A percentile compares a stretch with the other conserved stretches of the same genome.
Conservation (phyloP, 2,113 vertebrate genomes). For the Dicrurus megarhynchus region DNA sequence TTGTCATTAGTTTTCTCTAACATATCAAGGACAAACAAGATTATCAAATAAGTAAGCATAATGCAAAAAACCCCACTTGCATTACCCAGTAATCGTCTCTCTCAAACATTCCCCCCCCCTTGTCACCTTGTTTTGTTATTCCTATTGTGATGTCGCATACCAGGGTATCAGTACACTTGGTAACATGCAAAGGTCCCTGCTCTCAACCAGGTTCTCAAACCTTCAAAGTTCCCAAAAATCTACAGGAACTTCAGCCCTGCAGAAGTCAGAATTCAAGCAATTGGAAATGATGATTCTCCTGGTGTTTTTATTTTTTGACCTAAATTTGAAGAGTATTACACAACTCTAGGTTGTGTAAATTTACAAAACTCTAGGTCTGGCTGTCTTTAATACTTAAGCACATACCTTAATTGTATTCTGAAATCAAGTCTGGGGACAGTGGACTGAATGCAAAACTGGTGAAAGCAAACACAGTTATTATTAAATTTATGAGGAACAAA, state of each 20-base stretch:
- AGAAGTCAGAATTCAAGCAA: neutral
- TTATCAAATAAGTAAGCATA: neutral
- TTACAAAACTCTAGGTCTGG: neutral
- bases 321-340: neutral
- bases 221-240: neutral
- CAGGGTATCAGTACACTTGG: neutral
- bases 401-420: neutral
- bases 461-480: neutral
- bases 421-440: neutral
- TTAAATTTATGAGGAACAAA: neutral
- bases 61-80: neutral
- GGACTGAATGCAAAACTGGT: neutral
- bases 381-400: neutral
- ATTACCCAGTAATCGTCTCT: neutral
- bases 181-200: rapidly evolving
- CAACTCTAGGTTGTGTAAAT: neutral
- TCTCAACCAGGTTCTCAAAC: neutral
- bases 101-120: neutral
- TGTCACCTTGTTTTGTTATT: rapidly evolving
- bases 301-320: neutral
- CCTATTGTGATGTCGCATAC: neutral
- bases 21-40: neutral
- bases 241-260: neutral
- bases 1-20: neutral
- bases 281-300: neutral